These are phyloP conservation scores for Coptotermes formosanus DNA, from an alignment of 1,140 invertebrate species.

Conservation along the genomic window DNA sequence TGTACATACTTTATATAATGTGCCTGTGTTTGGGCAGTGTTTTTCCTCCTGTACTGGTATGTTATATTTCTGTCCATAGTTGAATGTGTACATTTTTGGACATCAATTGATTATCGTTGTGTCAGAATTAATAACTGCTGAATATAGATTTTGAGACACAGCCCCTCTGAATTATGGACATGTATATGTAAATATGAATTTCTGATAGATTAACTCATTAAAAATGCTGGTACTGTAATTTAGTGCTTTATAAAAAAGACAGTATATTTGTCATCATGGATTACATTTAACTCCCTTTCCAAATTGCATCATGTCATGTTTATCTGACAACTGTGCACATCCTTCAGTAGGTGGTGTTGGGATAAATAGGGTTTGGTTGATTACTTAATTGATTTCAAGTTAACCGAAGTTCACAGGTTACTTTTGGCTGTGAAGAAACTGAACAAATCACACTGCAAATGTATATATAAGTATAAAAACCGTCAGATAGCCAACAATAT, in stretches of 20 bases:
- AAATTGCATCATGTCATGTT: background rate
- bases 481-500: no score
- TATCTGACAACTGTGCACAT: no score
- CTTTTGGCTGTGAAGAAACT: no score
- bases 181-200: conserved; percentile 4
- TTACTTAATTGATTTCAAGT: no score
- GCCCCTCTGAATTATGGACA: background rate
- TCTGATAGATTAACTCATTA: background rate
- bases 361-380: no score
- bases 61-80: background rate
- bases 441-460: no score
- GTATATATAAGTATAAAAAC: no score
- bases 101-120: background rate
- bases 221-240: conserved; percentile 4
- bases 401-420: no score
- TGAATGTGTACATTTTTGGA: background rate
- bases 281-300: background rate
- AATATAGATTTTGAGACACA: background rate
- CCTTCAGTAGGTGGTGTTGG: no score
- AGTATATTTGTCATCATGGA: background rate
- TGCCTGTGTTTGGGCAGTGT: background rate
- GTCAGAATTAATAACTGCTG: background rate
- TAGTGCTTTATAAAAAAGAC: conserved; percentile 2
- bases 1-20: background rate
- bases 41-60: background rate